phyloP scores from a whole-genome alignment of 2,797 vertebrate genomes.

The Phoebastria nigripes region DNA sequence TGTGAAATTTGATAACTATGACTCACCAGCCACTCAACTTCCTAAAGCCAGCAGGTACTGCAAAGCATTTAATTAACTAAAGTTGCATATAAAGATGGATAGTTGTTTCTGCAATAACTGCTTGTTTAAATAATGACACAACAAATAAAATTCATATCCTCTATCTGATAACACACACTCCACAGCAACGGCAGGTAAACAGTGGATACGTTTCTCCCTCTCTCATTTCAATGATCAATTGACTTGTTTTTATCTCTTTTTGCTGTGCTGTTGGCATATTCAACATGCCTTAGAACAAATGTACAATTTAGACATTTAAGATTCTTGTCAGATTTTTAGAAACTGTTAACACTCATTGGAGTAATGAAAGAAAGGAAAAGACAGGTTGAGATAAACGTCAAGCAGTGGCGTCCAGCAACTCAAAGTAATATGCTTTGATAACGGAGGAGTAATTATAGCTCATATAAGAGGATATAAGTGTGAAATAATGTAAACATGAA shows the following conservation, averaged over 20 bases:
- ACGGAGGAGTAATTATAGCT: background rate
- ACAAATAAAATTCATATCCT: background rate
- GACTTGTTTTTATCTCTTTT: background rate
- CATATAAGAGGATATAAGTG: background rate
- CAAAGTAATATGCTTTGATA: background rate
- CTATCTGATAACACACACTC: background rate
- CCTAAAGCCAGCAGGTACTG: background rate
- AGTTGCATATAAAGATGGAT: background rate
- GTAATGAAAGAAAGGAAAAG: background rate
- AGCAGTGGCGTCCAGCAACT: background rate
- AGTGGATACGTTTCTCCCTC: background rate
- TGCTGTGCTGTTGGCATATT: background rate
- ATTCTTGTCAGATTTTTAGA: background rate
- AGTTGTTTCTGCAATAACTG: background rate
- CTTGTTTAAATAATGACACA: background rate
- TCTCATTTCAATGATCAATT: background rate
- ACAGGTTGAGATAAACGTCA: background rate
- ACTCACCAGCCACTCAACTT: background rate
- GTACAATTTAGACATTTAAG: background rate
- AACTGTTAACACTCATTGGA: background rate
- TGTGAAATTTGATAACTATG: background rate
- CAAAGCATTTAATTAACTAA: constrained; percentile 7
- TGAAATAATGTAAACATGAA: background rate
- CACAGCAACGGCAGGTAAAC: background rate
- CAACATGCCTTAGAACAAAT: background rate